Evolutionary conservation across 2,113 vertebrate species (phyloP), one percentile per base, ranked within the genome.

Genomic region (Macrotus californicus): DNA sequence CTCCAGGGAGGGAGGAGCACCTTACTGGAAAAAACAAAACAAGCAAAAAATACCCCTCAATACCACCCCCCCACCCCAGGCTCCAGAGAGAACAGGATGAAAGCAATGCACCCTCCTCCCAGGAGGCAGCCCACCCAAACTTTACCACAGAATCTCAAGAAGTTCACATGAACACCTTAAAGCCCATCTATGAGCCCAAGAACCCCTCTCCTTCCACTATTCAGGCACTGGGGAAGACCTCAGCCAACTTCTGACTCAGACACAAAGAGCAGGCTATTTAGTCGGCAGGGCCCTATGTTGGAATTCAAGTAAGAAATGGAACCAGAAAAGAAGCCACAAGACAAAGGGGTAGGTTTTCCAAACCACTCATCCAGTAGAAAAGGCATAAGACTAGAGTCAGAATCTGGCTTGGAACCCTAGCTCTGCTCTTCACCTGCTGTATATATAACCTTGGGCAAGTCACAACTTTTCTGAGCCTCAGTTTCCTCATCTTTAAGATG

Each of bases 401-500:
- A 43, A 48, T 31, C 76, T 48, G 43, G 43, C 73, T 34, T 64
- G 73, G 50, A 88, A 94, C 70, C 39, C 75, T 11, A n/a, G 46
- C 41, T 87, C 46, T 48, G 12, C 8, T 73, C 72, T 94, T 82
- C 66, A 64, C 75, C 48, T 34, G 34, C 83, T 19, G 50, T 64
- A 4, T 24, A 4, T 24, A 73, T 43, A 77, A 91, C 72, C 22
- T 70, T 67, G 41, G 36, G 67, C 54, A 92, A 82, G 93, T 83
- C 76, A 61, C 64, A 80, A 93, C 13, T 89, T 93, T 69, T 48
- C 84, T 67, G 43, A 93, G 83, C 69, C 83, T 93, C 43, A 3
- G 39, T 73, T 76, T 94, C 52, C 67, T 94, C 84, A 89, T 50
- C 80, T 87, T 34, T 76, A 61, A 93, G 94, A 84, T 29, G 22